phyloP scores from a whole-genome alignment of 92 coral and sea anemone species.

The Umimayanthus chanpuru region DNA sequence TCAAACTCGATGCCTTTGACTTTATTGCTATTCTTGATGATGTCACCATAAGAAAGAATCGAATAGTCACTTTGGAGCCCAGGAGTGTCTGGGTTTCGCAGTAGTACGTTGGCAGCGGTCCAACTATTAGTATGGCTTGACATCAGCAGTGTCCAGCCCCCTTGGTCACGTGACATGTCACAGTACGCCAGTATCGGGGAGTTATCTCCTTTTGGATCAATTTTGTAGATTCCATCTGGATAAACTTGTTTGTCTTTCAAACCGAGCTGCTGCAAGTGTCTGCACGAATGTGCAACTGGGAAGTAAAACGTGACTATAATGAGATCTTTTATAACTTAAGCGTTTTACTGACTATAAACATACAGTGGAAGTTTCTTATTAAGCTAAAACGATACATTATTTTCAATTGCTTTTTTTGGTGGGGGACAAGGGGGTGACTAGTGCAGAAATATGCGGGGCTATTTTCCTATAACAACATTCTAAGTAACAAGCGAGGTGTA shows the following conservation, averaged over 20 bases:
- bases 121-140: constrained; percentile 76
- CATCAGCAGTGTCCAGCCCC: constrained; percentile 89
- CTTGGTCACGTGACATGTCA: constrained; percentile 90
- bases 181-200: constrained; percentile 66
- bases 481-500: no score
- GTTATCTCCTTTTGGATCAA: constrained; percentile 57
- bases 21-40: constrained; percentile 43
- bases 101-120: constrained; percentile 58
- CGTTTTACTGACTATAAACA: no score
- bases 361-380: no score
- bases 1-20: constrained; percentile 47
- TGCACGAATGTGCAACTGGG: constrained; percentile 60
- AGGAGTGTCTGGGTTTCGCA: constrained; percentile 25
- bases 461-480: no score
- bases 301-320: neutral
- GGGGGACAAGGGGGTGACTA: no score
- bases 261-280: constrained; percentile 58
- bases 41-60: constrained; percentile 51
- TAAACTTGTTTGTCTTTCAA: constrained; percentile 36
- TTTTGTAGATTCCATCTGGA: constrained; percentile 78
- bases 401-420: no score
- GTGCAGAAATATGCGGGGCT: no score
- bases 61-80: constrained; percentile 54
- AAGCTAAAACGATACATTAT: no score
- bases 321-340: no score